Evolutionary conservation across 1,140 invertebrate species (phyloP), one percentile per base, ranked within the genome.

Genomic region (Lucilia sericata): DNA sequence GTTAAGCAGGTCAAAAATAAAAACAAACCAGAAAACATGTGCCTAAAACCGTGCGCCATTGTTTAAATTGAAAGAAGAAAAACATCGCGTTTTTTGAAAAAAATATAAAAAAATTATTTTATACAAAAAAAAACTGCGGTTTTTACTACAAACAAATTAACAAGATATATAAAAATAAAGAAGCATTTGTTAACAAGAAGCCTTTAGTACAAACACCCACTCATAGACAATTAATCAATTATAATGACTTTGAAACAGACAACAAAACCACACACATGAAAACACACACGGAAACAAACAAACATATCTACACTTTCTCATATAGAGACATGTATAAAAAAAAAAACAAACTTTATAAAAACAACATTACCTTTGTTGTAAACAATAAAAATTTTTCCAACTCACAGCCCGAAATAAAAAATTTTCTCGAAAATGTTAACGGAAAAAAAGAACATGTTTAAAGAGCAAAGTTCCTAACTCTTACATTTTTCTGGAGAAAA

Each of bases 151-250:
- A 17, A 55, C 51, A 55, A 55, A 42, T 30, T 65, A 17, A n/a
- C 14, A 19, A 65, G n/a, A 65, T 19, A 14, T 10, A 12, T 7
- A 12, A 55, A 13, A 55, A 55, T 70, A 25, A 70, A 70, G 21
- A 70, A 10, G 65, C 65, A 21, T 70, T 70, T 60, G 55, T 70
- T 70, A 70, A 70, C 21, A 70, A 70, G 65, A 70, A 70, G n/a
- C 19, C 60, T 70, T 70, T 70, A 21, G n/a, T 70, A 25, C 19
- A 70, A 70, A 70, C 65, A 70, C 75, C 75, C 75, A 75, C 34
- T 78, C 75, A 78, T 36, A 75, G 21, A 36, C 75, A 78, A 78
- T 78, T 78, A 78, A 78, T 78, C 75, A 78, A 78, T 78, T 78
- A 36, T 36, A 78, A 78, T 49, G 47, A 78, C 75, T 78, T 70